A percentile compares a stretch with the other conserved stretches of the same genome.
These are phyloP conservation scores for Australoheros facetus DNA, from an alignment of 2,797 vertebrate genomes.

Conservation along the genomic window DNA sequence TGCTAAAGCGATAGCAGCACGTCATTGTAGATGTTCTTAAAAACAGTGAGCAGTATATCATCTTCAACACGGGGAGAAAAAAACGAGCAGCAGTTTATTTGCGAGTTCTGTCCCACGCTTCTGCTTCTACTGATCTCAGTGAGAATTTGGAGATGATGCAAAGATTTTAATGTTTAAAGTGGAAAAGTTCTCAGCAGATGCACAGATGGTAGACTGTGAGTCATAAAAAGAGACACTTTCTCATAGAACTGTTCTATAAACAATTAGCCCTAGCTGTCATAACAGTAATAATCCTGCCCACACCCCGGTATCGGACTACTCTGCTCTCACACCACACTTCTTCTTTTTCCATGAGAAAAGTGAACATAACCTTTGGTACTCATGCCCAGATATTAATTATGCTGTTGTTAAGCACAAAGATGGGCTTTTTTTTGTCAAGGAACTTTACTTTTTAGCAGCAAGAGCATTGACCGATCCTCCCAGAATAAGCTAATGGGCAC, in stretches of 20 bases:
- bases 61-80: background rate
- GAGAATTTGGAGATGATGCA: slow-evolving; percentile 45
- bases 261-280: slow-evolving; percentile 62
- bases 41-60: slow-evolving; percentile 9
- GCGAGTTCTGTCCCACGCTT: slow-evolving; percentile 19
- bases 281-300: slow-evolving; percentile 54
- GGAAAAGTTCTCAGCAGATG: slow-evolving; percentile 34
- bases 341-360: slow-evolving; percentile 25
- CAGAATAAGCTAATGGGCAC: slow-evolving; percentile 10
- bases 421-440: slow-evolving; percentile 1
- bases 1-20: background rate
- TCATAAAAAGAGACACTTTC: slow-evolving; percentile 59
- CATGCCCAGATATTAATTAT: slow-evolving; percentile 29
- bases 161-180: slow-evolving; percentile 36
- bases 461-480: slow-evolving; percentile 17
- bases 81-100: slow-evolving; percentile 19
- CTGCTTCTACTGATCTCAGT: slow-evolving; percentile 33
- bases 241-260: slow-evolving; percentile 53
- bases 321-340: slow-evolving; percentile 39
- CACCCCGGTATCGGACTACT: slow-evolving; percentile 14
- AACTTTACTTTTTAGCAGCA: slow-evolving; percentile 16
- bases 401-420: background rate
- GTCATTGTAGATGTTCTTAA: background rate
- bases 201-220: slow-evolving; percentile 50
- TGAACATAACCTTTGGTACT: background rate